phyloP scores from a whole-genome alignment of 2,113 vertebrate species.

The Percopsis transmontana region DNA sequence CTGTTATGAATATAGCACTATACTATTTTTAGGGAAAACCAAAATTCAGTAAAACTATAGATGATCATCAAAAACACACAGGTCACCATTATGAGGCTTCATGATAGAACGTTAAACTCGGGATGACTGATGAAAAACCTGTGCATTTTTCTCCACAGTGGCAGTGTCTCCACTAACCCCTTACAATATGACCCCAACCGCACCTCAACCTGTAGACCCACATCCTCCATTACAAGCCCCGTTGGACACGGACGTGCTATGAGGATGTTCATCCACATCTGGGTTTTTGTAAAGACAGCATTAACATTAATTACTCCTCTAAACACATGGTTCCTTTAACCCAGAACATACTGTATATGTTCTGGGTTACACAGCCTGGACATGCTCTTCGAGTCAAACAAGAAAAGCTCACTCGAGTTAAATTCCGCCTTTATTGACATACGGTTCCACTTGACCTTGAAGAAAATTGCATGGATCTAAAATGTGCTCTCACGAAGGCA shows the following conservation, averaged over 20 bases:
- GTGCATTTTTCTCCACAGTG: conserved; percentile 67
- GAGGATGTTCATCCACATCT: too few relatives aligned
- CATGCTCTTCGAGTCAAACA: conserved; percentile 41
- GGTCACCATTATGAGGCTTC: conserved; percentile 57
- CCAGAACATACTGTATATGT: too few relatives aligned
- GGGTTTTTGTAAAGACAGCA: not conserved
- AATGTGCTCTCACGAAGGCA: conserved; percentile 60
- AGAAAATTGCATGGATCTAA: conserved; percentile 51
- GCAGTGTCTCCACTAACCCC: conserved; percentile 45
- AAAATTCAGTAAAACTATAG: not conserved
- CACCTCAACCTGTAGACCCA: not conserved
- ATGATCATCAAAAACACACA: conserved; percentile 10
- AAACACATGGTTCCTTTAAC: too few relatives aligned
- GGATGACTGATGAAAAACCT: conserved; percentile 37
- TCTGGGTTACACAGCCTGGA: too few relatives aligned
- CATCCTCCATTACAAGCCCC: too few relatives aligned
- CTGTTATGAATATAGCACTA: too few relatives aligned
- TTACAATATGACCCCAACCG: conserved; percentile 65
- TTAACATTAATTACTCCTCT: not conserved
- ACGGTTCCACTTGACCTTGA: conserved; percentile 43
- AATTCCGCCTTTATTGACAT: conserved; percentile 66
- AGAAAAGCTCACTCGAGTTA: conserved; percentile 42
- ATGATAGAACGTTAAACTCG: conserved; percentile 47
- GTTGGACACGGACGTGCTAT: too few relatives aligned
- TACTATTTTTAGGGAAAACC: too few relatives aligned